A percentile compares a stretch with the other conserved stretches of the same genome.
Evolutionary conservation across 2,797 vertebrate species (phyloP).

Genomic region (Onychomys leucogaster): DNA sequence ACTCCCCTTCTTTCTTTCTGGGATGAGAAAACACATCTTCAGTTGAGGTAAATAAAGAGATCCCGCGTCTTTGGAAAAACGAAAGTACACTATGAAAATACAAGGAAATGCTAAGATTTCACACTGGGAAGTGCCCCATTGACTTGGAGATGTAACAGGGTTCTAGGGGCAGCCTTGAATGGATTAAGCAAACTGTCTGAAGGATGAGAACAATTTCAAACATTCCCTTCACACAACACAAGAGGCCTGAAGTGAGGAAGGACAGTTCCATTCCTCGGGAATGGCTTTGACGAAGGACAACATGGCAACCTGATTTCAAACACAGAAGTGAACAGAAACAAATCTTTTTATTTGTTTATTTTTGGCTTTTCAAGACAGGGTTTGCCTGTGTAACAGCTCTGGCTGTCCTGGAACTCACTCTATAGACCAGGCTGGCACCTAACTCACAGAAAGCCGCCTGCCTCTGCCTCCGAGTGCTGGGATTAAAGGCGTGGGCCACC

Average conservation of each 20-base stretch:
- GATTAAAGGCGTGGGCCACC: too few relatives aligned
- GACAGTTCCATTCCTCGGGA: neutral
- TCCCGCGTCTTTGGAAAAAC: conserved; percentile 56
- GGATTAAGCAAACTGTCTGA: neutral
- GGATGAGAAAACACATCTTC: conserved; percentile 30
- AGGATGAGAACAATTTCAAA: conserved; percentile 19
- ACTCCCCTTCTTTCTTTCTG: neutral
- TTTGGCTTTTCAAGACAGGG: too few relatives aligned
- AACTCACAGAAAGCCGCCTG: too few relatives aligned
- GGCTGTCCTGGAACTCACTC: too few relatives aligned
- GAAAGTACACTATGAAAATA: conserved; percentile 15
- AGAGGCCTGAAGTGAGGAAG: neutral
- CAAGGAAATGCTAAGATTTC: conserved; percentile 13
- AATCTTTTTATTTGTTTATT: neutral
- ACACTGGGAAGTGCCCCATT: conserved; percentile 19
- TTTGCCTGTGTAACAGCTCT: too few relatives aligned
- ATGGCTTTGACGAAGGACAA: neutral
- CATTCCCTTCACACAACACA: neutral
- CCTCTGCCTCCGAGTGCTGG: too few relatives aligned
- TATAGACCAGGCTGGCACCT: too few relatives aligned
- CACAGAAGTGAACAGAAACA: conserved; percentile 9
- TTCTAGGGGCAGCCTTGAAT: neutral
- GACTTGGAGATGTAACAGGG: neutral
- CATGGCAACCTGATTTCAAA: neutral
- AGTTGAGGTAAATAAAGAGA: conserved; percentile 46